Evolutionary conservation across 2,113 vertebrate species (phyloP).

Genomic region (Myotis yumanensis): DNA sequence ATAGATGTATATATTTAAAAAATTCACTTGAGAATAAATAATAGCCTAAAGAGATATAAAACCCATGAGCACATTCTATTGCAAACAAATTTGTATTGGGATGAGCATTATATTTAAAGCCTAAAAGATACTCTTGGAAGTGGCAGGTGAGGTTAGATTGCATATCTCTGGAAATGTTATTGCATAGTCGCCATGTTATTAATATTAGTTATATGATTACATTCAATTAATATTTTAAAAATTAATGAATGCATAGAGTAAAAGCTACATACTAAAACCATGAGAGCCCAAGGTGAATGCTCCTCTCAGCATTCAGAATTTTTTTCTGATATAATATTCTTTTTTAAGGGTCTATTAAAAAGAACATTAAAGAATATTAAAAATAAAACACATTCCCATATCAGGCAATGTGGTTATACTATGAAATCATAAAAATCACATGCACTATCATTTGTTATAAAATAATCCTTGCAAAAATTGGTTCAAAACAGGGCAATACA

Average conservation of each 20-base stretch:
- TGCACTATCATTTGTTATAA: not conserved
- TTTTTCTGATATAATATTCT: not conserved
- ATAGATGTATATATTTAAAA: not conserved
- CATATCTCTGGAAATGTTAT: not conserved
- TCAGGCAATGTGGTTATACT: not conserved
- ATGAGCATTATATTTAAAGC: not conserved
- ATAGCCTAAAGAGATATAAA: conserved; percentile 7
- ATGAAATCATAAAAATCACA: not conserved
- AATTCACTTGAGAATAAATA: not conserved
- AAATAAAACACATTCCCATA: not conserved
- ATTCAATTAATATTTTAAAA: not conserved
- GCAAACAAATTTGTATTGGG: not conserved
- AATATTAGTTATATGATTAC: not conserved
- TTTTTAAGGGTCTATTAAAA: not conserved
- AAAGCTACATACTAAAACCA: not conserved
- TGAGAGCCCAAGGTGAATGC: not conserved
- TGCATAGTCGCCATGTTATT: not conserved
- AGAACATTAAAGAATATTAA: not conserved
- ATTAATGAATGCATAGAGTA: not conserved
- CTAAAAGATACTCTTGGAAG: not conserved
- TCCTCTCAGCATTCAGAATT: not conserved
- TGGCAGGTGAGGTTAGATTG: not conserved
- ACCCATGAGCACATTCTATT: not conserved
- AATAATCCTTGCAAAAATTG: not conserved
- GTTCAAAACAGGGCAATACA: not conserved